Evolutionary conservation across 1,140 invertebrate species (phyloP), one percentile per base, ranked within the genome.

Genomic region (Marisa cornuarietis): DNA sequence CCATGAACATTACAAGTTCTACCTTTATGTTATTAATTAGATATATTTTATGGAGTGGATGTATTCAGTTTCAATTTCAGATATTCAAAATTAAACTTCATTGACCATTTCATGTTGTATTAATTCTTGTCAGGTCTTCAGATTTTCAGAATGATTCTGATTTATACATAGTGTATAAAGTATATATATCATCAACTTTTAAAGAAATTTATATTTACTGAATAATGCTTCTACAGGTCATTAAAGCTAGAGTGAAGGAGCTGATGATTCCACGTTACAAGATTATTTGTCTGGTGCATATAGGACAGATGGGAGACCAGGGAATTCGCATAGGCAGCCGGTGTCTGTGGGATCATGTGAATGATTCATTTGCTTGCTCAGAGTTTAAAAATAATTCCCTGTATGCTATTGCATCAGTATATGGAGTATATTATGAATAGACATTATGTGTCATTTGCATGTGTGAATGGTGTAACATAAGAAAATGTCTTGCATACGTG

Each of bases 241-340:
- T 90, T 52, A 90, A 90, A 78, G 88, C 88, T 20, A 76, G 87
- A 75, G 88, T 90, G 6, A 90, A 90, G 79, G 88, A 90, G 63
- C 79, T 90, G 82, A 86, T 86, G 84, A 84, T 90, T 62, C 88
- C 89, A 62, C 74, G 89, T 24, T 90, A 87, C 79, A 90, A 90
- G 76, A 87, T 90, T 18, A 89, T 90, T 63, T 88, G 88, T 83
- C 74, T 87, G 26, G 87, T 90, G 52, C 85, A 88, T 61, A 89
- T 89, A 69, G 89, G 89, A 63, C 87, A 89, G 79, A 80, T 87
- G 8, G 85, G 84, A 42, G 85, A 84, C 61, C 88, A 90, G 52
- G 86, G 85, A 20, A 79, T 90, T 42, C 78, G 86, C 42, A 81
- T 90, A 63, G 87, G 89, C n/a, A 90, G 88, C 65, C 81, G 89